These are phyloP conservation scores for Datnioides undecimradiatus DNA, from an alignment of 2,113 vertebrate species.

Conservation along the genomic window DNA sequence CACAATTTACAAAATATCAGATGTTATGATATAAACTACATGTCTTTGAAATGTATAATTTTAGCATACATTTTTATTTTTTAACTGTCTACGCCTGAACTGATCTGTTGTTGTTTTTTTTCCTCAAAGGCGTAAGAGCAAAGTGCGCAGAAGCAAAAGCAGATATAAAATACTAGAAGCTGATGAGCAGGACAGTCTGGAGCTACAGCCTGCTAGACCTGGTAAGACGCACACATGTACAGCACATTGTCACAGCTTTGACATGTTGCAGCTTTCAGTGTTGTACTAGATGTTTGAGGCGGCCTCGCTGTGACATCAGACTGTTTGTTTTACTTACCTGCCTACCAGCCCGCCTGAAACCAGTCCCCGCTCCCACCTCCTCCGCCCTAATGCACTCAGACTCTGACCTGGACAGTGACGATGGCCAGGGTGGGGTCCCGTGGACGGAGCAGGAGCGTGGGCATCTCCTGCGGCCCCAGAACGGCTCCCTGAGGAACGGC, in stretches of 20 bases:
- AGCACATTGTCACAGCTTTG: neutral
- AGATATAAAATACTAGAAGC: slow-evolving; percentile 96
- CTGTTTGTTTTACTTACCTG: neutral
- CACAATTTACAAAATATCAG: neutral
- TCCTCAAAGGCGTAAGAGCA: slow-evolving; percentile 88
- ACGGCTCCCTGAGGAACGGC: slow-evolving; percentile 93
- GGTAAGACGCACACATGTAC: slow-evolving; percentile 79
- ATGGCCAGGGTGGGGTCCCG: slow-evolving; percentile 87
- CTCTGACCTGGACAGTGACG: slow-evolving; percentile 96
- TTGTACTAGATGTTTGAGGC: neutral
- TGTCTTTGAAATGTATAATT: neutral
- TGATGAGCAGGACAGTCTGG: slow-evolving; percentile 92
- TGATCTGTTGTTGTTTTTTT: slow-evolving; percentile 7
- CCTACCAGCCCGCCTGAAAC: slow-evolving; percentile 88
- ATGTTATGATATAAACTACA: neutral
- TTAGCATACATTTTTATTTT: too few relatives aligned
- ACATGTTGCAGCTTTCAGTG: neutral
- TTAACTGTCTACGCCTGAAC: neutral
- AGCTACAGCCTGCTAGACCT: slow-evolving; percentile 90
- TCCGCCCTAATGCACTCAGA: slow-evolving; percentile 98
- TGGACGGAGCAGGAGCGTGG: slow-evolving; percentile 96
- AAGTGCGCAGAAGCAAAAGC: slow-evolving; percentile 92
- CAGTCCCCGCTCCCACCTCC: slow-evolving; percentile 85
- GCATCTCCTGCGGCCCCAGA: slow-evolving; percentile 92
- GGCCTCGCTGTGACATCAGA: neutral